Conservation (phyloP, 2,113 vertebrate genomes). For the Parus major region DNA sequence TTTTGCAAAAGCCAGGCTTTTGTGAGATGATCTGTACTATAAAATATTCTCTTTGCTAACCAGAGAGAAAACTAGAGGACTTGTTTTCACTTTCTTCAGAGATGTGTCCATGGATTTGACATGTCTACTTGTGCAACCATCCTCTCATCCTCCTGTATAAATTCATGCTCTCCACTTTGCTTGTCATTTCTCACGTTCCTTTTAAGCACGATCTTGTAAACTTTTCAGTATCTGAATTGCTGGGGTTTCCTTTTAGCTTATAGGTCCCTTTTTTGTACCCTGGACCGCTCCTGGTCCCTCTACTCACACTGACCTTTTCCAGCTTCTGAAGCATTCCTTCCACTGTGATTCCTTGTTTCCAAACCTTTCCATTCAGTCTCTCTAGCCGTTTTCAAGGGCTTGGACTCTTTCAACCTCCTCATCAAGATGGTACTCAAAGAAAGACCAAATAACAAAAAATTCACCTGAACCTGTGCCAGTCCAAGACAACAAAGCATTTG, state of each 20-base stretch:
- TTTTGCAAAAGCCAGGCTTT: conserved; percentile 26
- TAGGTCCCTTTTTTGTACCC: conserved; percentile 22
- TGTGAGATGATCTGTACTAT: not conserved
- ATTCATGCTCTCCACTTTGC: not conserved
- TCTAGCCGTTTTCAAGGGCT: not conserved
- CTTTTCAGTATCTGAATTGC: not conserved
- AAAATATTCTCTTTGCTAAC: conserved; percentile 24
- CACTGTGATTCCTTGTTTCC: conserved; percentile 18
- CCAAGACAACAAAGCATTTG: not conserved
- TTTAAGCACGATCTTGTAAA: conserved; percentile 9
- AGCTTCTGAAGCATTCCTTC: not conserved
- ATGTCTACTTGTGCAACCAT: not conserved
- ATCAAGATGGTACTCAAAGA: not conserved
- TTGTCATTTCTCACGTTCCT: conserved; percentile 16
- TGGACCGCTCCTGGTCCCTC: not conserved
- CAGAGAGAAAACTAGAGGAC: not conserved
- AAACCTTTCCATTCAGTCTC: not conserved
- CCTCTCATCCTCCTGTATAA: not conserved
- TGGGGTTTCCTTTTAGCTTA: not conserved
- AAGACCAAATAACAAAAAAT: not conserved
- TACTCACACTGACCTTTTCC: not conserved
- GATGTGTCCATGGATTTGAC: not conserved
- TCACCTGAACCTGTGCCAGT: not conserved
- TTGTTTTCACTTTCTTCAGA: not conserved
- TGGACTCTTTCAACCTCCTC: not conserved